Conservation (phyloP, 1,140 invertebrate species). For the Aphelenchoides besseyi region DNA sequence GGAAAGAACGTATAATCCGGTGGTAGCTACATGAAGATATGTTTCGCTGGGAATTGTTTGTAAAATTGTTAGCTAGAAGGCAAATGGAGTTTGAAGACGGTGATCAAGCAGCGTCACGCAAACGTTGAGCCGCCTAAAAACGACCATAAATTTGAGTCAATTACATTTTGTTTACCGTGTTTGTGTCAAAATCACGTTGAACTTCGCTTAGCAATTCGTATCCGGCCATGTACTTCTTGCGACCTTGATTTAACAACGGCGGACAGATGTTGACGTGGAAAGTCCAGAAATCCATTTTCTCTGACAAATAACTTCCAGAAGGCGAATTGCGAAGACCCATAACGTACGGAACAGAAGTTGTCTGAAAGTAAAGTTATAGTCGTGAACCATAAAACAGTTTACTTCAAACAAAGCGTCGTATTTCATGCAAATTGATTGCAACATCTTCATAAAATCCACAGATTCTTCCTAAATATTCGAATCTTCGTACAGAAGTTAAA, state of each 20-base stretch:
- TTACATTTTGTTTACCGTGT: background rate
- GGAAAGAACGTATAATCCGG: background rate
- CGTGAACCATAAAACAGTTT: background rate
- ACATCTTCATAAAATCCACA: constrained; percentile 6
- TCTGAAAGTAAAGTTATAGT: constrained; percentile 8
- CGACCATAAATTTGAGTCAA: background rate
- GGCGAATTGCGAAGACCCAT: constrained; percentile 19
- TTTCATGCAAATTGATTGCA: constrained; percentile 4
- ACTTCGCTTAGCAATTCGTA: constrained; percentile 17
- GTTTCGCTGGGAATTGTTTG: background rate
- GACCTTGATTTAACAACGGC: background rate
- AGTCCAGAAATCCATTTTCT: constrained; percentile 15
- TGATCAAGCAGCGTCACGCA: constrained; percentile 21
- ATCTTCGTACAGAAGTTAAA: background rate
- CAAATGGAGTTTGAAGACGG: constrained; percentile 17
- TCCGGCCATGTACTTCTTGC: constrained; percentile 23
- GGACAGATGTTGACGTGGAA: constrained; percentile 15
- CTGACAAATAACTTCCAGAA: background rate
- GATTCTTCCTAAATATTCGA: constrained; percentile 11
- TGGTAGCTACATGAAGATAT: background rate
- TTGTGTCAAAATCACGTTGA: constrained; percentile 10
- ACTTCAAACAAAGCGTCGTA: constrained; percentile 10
- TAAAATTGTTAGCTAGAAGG: background rate
- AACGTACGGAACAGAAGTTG: constrained; percentile 4
- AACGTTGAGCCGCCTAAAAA: constrained; percentile 22